phyloP scores from a whole-genome alignment of 2,888 invertebrate genomes.

The Hemithea aestivaria region DNA sequence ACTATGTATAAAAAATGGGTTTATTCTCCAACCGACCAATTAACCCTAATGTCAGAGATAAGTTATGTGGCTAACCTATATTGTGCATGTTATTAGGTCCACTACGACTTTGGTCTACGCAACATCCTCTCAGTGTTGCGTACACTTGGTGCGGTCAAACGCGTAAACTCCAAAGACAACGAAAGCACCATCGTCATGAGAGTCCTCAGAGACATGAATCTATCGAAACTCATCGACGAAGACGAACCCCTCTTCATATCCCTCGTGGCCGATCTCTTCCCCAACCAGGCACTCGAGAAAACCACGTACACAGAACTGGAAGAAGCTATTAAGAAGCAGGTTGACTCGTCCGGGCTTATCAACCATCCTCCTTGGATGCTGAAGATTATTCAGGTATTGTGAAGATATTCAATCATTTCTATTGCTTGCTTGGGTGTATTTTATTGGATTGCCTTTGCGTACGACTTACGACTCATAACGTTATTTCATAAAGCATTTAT shows the following conservation, averaged over 20 bases:
- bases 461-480: too few relatives aligned
- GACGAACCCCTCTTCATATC: conserved; percentile 99
- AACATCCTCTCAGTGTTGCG: conserved; percentile 97
- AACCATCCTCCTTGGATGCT: conserved; percentile 97
- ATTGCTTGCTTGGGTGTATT: too few relatives aligned
- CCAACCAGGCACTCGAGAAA: conserved; percentile 95
- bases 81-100: conserved; percentile 80
- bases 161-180: conserved; percentile 93
- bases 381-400: conserved; percentile 92
- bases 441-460: too few relatives aligned
- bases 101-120: conserved; percentile 97
- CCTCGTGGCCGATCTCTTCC: conserved; percentile 96
- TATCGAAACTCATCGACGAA: conserved; percentile 97
- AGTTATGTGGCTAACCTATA: background rate
- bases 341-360: conserved; percentile 88
- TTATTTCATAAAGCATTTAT: too few relatives aligned
- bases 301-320: conserved; percentile 93
- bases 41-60: too few relatives aligned
- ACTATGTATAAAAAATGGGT: too few relatives aligned
- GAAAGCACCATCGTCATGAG: conserved; percentile 98
- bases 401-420: too few relatives aligned
- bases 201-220: conserved; percentile 97
- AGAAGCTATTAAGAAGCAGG: conserved; percentile 90
- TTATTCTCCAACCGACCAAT: too few relatives aligned
- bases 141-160: conserved; percentile 94